These are phyloP conservation scores for Cataglyphis albicans DNA, from an alignment of 2,888 invertebrate species.

Conservation along the genomic window DNA sequence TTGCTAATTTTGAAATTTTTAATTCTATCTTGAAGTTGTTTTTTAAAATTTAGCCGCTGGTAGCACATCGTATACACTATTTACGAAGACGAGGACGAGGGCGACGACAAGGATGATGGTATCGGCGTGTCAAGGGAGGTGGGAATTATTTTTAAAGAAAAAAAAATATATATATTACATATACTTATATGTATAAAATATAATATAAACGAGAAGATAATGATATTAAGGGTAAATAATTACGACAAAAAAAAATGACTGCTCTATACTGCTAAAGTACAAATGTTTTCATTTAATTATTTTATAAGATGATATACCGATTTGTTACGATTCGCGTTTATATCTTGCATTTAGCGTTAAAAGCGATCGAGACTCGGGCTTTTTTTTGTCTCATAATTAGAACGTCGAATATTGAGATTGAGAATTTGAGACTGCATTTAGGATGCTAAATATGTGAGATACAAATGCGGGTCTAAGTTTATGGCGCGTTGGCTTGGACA, in stretches of 20 bases:
- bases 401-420: background rate
- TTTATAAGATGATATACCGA: constrained; percentile 80
- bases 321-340: constrained; percentile 70
- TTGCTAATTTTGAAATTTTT: background rate
- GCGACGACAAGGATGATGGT: constrained; percentile 60
- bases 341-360: constrained; percentile 15
- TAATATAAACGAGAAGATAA: constrained; percentile 76
- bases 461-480: constrained; percentile 25
- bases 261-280: constrained; percentile 86
- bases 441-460: constrained; percentile 1
- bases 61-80: constrained; percentile 13
- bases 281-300: constrained; percentile 86
- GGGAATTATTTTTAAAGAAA: constrained; percentile 75
- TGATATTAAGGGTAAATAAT: constrained; percentile 81
- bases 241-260: constrained; percentile 83
- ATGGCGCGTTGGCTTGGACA: constrained; percentile 33
- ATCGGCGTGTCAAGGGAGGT: constrained; percentile 74
- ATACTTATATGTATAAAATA: constrained; percentile 75
- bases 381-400: constrained; percentile 31
- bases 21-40: background rate
- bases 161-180: constrained; percentile 64
- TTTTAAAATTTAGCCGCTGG: background rate
- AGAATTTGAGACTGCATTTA: constrained; percentile 18
- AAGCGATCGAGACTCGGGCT: background rate
- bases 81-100: constrained; percentile 49